Evolutionary conservation across 23 tunicate genomes (phyloP), one percentile per base, ranked within the genome.

Genomic region (Ciona savignyi): DNA sequence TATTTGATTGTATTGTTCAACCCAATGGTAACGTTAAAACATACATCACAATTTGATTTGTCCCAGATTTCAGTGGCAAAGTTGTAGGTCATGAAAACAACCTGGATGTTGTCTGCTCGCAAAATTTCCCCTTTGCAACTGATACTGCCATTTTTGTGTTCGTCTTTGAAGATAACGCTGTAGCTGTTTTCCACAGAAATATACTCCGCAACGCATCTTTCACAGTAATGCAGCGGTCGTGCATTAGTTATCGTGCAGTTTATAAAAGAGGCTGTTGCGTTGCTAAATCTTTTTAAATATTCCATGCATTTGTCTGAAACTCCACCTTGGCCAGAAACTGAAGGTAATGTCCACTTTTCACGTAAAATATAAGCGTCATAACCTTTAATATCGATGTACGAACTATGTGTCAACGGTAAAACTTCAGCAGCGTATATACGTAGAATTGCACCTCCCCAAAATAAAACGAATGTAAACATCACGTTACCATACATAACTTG

Each of bases 21-120:
- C 15, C n/a, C n/a, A 49, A 29, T 35, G 31, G 75, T 35, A 23
- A 30, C 30, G 32, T 86, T 60, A 62, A 82, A 87, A 65, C 95
- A 87, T 25, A 66, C 62, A 64, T 81, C 82, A 70, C 95, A 87
- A 15, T 68, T 51, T n/a, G 95, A 87, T 31, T 71, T 81, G 27
- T 60, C 79, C 95, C 95, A 87, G 2, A 81, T 78, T 30, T 30
- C 29, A 28, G 48, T 29, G 0, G 81, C 71, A 65, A 87, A 87
- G 29, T 81, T 66, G 33, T 81, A 71, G 1, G 81, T 78, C 34
- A 64, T 28, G 22, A 71, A 21, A 33, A 83, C 68, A n/a, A 87
- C 73, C 73, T 87, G 95, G 0, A 87, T 73, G 34, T 84, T 87
- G 30, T 87, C 95, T 70, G 95, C 95, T 30, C 95, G 67, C 61